Evolutionary conservation across 1,140 invertebrate species (phyloP).

Genomic region (Lanistes nyassanus): DNA sequence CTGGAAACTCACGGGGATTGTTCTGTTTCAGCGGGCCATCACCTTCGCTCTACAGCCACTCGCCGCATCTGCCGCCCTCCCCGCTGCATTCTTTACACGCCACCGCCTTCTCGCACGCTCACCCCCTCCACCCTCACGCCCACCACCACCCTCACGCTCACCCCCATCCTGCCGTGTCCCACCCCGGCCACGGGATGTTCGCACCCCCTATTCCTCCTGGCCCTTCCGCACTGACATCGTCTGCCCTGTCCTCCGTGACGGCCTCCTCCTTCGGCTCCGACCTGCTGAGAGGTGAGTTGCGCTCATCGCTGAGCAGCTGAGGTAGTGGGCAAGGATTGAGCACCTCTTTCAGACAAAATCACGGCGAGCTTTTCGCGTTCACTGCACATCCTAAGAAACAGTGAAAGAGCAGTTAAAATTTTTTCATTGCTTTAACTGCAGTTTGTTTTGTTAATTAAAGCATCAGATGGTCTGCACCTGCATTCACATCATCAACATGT

Average conservation of each 20-base stretch:
- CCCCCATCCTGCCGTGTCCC: slow-evolving; percentile 66
- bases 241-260: slow-evolving; percentile 66
- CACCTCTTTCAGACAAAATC: too few species aligned
- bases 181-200: slow-evolving; percentile 60
- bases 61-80: slow-evolving; percentile 35
- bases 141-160: slow-evolving; percentile 60
- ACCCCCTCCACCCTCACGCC: slow-evolving; percentile 53
- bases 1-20: background rate
- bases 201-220: slow-evolving; percentile 61
- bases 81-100: slow-evolving; percentile 20
- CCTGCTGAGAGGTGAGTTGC: slow-evolving; percentile 43
- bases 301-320: too few species aligned
- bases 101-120: slow-evolving; percentile 44
- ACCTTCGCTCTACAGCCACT: slow-evolving; percentile 37
- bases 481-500: too few species aligned
- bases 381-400: too few species aligned
- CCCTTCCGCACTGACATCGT: slow-evolving; percentile 61
- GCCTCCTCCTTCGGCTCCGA: slow-evolving; percentile 33
- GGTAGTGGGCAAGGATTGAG: too few species aligned
- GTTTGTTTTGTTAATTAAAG: too few species aligned
- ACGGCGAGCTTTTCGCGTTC: too few species aligned
- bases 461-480: too few species aligned
- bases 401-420: too few species aligned
- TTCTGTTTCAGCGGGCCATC: slow-evolving; percentile 42
- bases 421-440: too few species aligned